phyloP scores from a whole-genome alignment of 2,888 invertebrate species.

The Synergus gifuensis region DNA sequence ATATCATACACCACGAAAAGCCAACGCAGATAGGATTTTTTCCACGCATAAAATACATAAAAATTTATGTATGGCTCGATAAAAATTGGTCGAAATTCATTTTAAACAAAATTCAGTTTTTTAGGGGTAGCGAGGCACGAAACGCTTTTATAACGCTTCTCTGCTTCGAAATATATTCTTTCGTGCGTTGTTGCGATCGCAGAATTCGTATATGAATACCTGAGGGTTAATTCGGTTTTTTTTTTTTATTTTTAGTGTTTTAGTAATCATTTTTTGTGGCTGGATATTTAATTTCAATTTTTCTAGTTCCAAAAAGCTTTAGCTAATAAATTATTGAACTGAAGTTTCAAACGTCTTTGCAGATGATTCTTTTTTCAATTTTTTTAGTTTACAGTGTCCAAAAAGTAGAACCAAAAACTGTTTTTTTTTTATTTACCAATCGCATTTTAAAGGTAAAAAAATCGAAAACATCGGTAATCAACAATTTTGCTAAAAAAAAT shows the following conservation, averaged over 20 bases:
- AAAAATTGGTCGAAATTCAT: slow-evolving; percentile 27
- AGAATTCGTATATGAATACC: not conserved
- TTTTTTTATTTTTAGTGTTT: not conserved
- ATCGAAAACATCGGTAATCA: too few relatives aligned
- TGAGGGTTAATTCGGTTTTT: not conserved
- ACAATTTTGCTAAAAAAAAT: too few relatives aligned
- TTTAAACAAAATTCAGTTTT: slow-evolving; percentile 28
- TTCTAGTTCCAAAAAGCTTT: too few relatives aligned
- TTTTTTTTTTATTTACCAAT: too few relatives aligned
- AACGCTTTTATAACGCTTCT: slow-evolving; percentile 23
- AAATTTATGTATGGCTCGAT: slow-evolving; percentile 27
- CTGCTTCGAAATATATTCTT: not conserved
- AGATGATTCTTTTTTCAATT: too few relatives aligned
- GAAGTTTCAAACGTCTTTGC: too few relatives aligned
- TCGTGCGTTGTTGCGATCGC: not conserved
- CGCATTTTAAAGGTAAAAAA: too few relatives aligned
- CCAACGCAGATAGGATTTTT: not conserved
- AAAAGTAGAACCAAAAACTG: too few relatives aligned
- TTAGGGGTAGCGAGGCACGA: not conserved
- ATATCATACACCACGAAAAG: not conserved
- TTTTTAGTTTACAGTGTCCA: too few relatives aligned
- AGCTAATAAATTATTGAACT: too few relatives aligned
- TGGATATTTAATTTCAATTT: too few relatives aligned
- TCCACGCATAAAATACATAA: slow-evolving; percentile 24
- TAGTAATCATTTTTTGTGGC: not conserved